Evolutionary conservation across 2,113 vertebrate species (phyloP), one percentile per base, ranked within the genome.

Genomic region (Delphinapterus leucas): DNA sequence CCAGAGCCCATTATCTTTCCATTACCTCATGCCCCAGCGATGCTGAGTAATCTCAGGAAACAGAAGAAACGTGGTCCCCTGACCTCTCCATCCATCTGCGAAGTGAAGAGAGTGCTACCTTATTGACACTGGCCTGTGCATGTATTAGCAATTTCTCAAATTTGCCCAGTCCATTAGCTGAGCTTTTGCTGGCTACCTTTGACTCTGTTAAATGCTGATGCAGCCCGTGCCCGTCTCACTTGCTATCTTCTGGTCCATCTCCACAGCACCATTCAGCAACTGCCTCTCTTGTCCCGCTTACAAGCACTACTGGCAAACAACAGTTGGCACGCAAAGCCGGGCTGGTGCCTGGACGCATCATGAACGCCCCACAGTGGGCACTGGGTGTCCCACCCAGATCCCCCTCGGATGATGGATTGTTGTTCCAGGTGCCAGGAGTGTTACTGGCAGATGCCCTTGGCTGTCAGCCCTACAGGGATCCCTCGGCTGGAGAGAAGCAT

Each of bases 1-100:
- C 76, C 96, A 96, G 95, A 88, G 67, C 89, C 82, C 89, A 96
- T 97, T 95, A 93, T 93, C 96, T 83, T 93, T 49, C 82, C 73
- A 95, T 97, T 60, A 93, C 89, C 80, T 97, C 83, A 2, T 88
- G 90, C 77, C 97, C 92, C 47, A 63, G 85, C 0, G 67, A 67
- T 15, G 53, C 77, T n/a, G 85, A 86, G 25, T 31, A 74, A 90
- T 85, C 85, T 28, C 0, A 0, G 61, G 36, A 67, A 73, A 13
- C 44, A 83, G 70, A 53, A 80, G 61, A 11, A 58, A 9, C 10
- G 5, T 83, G 49, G 68, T 93, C 58, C 58, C 18, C 0, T 65
- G 93, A 82, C 93, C 89, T 90, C 77, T 49, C 18, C 36, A 61
- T 87, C 76, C 90, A 84, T 58, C 68, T n/a, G 14, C 68, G 18